These are phyloP conservation scores for Cheilosia vernalis DNA, from an alignment of 2,888 invertebrate species.

Conservation along the genomic window DNA sequence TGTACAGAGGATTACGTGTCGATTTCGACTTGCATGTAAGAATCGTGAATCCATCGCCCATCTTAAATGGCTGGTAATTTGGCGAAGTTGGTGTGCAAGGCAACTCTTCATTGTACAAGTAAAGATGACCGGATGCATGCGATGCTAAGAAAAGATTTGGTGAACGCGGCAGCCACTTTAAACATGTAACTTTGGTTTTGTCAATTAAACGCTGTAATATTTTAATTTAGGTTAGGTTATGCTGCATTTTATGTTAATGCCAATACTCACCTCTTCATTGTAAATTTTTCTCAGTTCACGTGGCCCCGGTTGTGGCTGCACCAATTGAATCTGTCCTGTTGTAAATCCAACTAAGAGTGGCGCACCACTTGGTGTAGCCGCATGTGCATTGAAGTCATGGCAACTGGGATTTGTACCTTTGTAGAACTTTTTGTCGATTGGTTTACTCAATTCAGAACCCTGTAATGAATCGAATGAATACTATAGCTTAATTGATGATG, in stretches of 20 bases:
- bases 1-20: slow-evolving; percentile 96
- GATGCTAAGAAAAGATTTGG: slow-evolving; percentile 96
- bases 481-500: background rate
- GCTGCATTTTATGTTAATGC: background rate
- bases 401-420: slow-evolving; percentile 99
- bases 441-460: slow-evolving; percentile 97
- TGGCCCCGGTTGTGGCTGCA: slow-evolving; percentile 98
- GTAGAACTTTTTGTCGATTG: slow-evolving; percentile 98
- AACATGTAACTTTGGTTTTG: slow-evolving; percentile 91
- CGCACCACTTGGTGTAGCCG: slow-evolving; percentile 92
- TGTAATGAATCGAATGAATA: slow-evolving; percentile 80
- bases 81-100: slow-evolving; percentile 95
- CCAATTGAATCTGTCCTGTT: slow-evolving; percentile 98
- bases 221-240: slow-evolving; percentile 1
- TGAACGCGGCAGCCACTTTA: slow-evolving; percentile 98
- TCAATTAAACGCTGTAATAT: slow-evolving; percentile 82
- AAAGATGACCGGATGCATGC: slow-evolving; percentile 97
- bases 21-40: slow-evolving; percentile 98
- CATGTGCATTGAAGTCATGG: slow-evolving; percentile 97
- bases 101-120: slow-evolving; percentile 98
- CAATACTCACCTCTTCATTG: slow-evolving; percentile 94
- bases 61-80: slow-evolving; percentile 97
- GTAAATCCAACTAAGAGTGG: slow-evolving; percentile 98
- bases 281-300: slow-evolving; percentile 98
- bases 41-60: slow-evolving; percentile 96